phyloP scores from a whole-genome alignment of 2,113 vertebrate genomes.

The Ochotona princeps region DNA sequence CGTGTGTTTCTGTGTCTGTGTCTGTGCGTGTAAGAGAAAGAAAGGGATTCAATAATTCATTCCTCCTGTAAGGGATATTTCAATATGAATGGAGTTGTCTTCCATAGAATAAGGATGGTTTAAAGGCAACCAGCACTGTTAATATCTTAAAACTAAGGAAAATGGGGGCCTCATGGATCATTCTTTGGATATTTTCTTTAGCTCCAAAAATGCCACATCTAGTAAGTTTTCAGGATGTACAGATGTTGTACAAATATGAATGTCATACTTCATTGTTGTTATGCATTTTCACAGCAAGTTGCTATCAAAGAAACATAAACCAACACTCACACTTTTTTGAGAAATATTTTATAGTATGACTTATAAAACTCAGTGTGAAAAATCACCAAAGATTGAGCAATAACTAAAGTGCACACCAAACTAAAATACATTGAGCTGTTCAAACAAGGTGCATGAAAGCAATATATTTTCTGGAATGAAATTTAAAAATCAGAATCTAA shows the following conservation, averaged over 20 bases:
- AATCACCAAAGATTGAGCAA: neutral
- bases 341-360: neutral
- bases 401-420: neutral
- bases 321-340: neutral
- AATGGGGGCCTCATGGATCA: neutral
- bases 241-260: neutral
- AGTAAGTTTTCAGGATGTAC: neutral
- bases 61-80: neutral
- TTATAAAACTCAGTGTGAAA: neutral
- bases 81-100: neutral
- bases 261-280: neutral
- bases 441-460: neutral
- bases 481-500: conserved; percentile 65
- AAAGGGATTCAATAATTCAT: neutral
- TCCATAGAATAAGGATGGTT: neutral
- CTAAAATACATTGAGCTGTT: conserved; percentile 12
- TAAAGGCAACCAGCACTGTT: neutral
- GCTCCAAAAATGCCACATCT: neutral
- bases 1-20: neutral
- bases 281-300: neutral
- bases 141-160: neutral
- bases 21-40: neutral
- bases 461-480: conserved; percentile 45
- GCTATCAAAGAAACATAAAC: neutral
- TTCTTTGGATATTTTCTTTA: neutral